Evolutionary conservation across 2,113 vertebrate species (phyloP).

Genomic region (Sapajus apella): DNA sequence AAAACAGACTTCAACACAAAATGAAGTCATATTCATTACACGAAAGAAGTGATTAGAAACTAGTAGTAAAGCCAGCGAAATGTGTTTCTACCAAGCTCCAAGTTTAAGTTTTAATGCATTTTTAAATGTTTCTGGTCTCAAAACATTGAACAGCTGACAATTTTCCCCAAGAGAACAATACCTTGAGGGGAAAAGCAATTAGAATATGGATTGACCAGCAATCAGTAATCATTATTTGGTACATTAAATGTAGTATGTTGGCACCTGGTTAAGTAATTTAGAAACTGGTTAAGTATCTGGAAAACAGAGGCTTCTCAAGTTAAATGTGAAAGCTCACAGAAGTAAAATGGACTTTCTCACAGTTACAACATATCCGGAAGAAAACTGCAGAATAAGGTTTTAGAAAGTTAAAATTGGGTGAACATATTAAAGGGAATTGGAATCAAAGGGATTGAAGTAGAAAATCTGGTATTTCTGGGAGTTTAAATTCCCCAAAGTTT

Average conservation of each 20-base stretch:
- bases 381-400: constrained; percentile 67
- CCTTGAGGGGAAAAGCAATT: constrained; percentile 74
- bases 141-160: constrained; percentile 73
- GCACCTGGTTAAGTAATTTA: constrained; percentile 70
- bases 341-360: constrained; percentile 57
- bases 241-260: constrained; percentile 53
- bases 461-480: constrained; percentile 62
- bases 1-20: constrained; percentile 67
- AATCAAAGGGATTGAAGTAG: constrained; percentile 56
- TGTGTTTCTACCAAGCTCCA: constrained; percentile 50
- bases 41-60: constrained; percentile 59
- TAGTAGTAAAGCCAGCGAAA: constrained; percentile 64
- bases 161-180: constrained; percentile 70
- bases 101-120: constrained; percentile 74
- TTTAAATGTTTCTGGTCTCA: constrained; percentile 78
- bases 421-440: constrained; percentile 56
- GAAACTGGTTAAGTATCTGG: constrained; percentile 67
- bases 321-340: constrained; percentile 55
- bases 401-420: constrained; percentile 60
- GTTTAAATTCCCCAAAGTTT: constrained; percentile 51
- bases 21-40: constrained; percentile 68
- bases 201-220: constrained; percentile 77
- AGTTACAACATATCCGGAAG: constrained; percentile 38
- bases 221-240: constrained; percentile 79
- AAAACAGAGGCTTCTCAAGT: constrained; percentile 56